Percentiles rank a stretch among this genome's conserved stretches.
Evolutionary conservation across 2,888 invertebrate genomes (phyloP).

Genomic region (Stratiomys singularior): DNA sequence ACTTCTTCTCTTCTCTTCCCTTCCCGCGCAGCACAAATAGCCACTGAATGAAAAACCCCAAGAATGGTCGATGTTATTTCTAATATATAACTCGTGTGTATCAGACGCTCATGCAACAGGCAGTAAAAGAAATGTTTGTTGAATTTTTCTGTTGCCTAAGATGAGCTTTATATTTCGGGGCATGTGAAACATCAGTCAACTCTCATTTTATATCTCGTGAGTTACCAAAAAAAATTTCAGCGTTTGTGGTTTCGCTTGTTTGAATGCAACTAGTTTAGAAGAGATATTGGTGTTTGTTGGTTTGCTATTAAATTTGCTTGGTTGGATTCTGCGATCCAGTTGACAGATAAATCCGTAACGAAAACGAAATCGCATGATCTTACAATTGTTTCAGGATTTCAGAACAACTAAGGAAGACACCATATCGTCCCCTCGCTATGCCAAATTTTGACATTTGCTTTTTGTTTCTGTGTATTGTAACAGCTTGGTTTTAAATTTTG

Average conservation of each 20-base stretch:
- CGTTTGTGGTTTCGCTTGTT: slow-evolving; percentile 22
- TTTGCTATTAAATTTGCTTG: background rate
- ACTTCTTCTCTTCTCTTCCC: slow-evolving; percentile 23
- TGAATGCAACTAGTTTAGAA: background rate
- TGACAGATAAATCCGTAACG: too few species aligned
- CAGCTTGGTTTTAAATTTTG: too few species aligned
- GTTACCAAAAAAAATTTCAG: slow-evolving; percentile 19
- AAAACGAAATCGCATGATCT: background rate
- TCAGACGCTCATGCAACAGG: background rate
- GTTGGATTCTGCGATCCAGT: too few species aligned
- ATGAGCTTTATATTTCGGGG: slow-evolving; percentile 30
- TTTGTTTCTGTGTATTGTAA: background rate
- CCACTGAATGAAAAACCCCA: background rate
- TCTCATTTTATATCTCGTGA: slow-evolving; percentile 47
- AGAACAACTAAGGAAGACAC: background rate
- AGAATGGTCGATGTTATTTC: slow-evolving; percentile 13
- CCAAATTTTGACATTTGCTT: background rate
- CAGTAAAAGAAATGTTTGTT: background rate
- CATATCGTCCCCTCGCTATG: slow-evolving; percentile 36
- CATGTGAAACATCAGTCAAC: slow-evolving; percentile 35
- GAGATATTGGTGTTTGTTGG: background rate
- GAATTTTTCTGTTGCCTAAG: background rate
- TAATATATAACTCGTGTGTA: background rate
- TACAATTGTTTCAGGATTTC: background rate
- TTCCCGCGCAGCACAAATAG: slow-evolving; percentile 20